Evolutionary conservation across 2,113 vertebrate species (phyloP), one percentile per base, ranked within the genome.

Genomic region (Dascyllus trimaculatus): DNA sequence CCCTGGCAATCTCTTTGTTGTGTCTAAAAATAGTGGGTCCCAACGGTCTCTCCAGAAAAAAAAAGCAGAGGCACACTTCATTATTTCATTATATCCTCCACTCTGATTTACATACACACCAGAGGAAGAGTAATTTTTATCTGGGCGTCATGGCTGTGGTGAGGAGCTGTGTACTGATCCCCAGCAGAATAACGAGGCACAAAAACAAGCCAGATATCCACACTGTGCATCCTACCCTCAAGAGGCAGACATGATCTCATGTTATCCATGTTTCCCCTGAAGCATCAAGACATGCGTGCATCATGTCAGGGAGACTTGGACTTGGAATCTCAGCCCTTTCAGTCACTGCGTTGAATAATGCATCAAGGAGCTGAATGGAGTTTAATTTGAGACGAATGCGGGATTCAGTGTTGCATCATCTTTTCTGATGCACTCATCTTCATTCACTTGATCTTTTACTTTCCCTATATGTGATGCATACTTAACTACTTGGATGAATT

Each of bases 1-100:
- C 90, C 80, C 88, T 82, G 82, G 89, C 87, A 86, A 92, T 94
- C 74, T 80, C 89, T 91, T 93, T 93, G 89, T 91, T 91, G 85
- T 88, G 80, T 88, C 93, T 94, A 91, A 93, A 92, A 92, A 93
- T 90, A 92, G 81, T 54, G 58, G 11, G 58, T 90, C 91, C 89
- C 92, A 84, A 38, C 7, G 73, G 87, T 78, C 80, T 71, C 57
- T 80, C 66, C 79, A 67, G 43, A 56, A 80, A 69, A 80, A 61
- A 69, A 78, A 85, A 71, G 61, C 63, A 78, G 48, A 82, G 64
- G 29, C 71, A 81, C 59, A 75, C 62, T 91, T 91, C 58, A 86
- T 88, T 91, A 86, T 91, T 92, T 92, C 78, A 89, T 90, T 93
- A 85, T 74, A 82, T 72, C 29, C 59, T 71, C 57, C 67, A 40